Percentiles rank a stretch among this genome's conserved stretches.
Conservation (phyloP, 2,113 vertebrate species). For the Empidonax alnorum region DNA sequence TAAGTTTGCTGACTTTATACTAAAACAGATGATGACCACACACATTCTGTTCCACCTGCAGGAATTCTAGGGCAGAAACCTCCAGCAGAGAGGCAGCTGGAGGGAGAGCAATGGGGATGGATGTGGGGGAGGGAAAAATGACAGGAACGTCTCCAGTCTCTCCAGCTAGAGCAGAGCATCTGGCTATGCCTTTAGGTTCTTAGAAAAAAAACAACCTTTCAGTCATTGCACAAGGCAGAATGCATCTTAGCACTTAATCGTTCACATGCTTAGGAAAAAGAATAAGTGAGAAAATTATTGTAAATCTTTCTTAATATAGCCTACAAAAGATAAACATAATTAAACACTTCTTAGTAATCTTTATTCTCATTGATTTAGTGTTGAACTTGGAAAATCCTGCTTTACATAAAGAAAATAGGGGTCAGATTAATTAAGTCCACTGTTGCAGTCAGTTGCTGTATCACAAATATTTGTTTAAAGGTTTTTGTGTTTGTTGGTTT, state of each 20-base stretch:
- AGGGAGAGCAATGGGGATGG: not conserved
- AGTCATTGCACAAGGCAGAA: not conserved
- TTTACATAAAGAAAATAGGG: not conserved
- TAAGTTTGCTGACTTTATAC: not conserved
- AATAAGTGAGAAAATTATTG: not conserved
- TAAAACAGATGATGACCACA: slow-evolving; percentile 49
- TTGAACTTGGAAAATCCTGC: slow-evolving; percentile 12
- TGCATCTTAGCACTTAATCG: not conserved
- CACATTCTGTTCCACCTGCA: slow-evolving; percentile 52
- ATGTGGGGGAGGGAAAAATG: not conserved
- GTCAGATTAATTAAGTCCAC: slow-evolving; percentile 46
- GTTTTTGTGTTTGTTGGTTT: not conserved
- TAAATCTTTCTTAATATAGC: not conserved
- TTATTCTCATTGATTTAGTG: not conserved
- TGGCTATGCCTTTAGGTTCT: not conserved
- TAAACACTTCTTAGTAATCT: slow-evolving; percentile 3
- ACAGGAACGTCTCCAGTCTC: not conserved
- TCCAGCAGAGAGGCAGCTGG: slow-evolving; percentile 58
- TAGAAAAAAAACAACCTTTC: not conserved
- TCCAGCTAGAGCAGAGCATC: not conserved
- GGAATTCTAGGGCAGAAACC: slow-evolving; percentile 23
- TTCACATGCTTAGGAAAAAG: not conserved
- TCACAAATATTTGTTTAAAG: slow-evolving; percentile 42
- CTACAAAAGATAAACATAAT: not conserved
- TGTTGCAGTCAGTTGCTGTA: slow-evolving; percentile 2